Evolutionary conservation across 2,888 invertebrate species (phyloP).

Genomic region (Cartodere bifasciata): DNA sequence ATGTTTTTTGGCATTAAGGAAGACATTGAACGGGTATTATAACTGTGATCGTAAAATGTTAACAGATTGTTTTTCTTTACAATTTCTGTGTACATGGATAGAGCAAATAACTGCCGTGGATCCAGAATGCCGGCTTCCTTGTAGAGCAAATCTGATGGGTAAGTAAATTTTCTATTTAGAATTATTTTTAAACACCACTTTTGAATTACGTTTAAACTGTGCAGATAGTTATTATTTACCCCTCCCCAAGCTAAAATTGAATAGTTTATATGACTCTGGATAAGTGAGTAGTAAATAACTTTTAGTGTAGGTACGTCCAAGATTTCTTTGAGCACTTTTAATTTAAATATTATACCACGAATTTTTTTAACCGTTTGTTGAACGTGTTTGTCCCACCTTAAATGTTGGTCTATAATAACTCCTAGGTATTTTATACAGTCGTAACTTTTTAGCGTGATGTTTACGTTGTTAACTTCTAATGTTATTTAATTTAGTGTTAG

Average conservation of each 20-base stretch:
- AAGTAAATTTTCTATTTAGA: background rate
- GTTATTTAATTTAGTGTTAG: too few relatives aligned
- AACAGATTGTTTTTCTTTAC: background rate
- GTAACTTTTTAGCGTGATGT: too few relatives aligned
- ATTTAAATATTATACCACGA: constrained; percentile 1
- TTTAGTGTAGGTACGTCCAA: background rate
- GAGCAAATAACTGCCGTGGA: background rate
- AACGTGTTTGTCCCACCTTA: constrained; percentile 4
- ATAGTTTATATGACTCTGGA: constrained; percentile 2
- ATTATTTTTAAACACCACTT: constrained; percentile 1
- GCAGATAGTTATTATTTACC: background rate
- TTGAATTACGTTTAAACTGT: constrained; percentile 2
- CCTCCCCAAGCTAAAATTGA: constrained; percentile 1
- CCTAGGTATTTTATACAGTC: constrained; percentile 3
- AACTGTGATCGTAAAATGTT: background rate
- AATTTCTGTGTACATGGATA: background rate
- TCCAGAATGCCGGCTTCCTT: constrained; percentile 1
- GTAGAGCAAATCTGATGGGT: constrained; percentile 2
- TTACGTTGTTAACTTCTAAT: too few relatives aligned
- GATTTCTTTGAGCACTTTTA: background rate
- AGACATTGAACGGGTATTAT: background rate
- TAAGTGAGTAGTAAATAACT: background rate
- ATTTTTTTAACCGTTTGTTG: constrained; percentile 2
- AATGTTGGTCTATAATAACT: background rate
- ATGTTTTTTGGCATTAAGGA: too few relatives aligned